phyloP scores from a whole-genome alignment of 2,797 vertebrate genomes.

The Alcedo atthis region DNA sequence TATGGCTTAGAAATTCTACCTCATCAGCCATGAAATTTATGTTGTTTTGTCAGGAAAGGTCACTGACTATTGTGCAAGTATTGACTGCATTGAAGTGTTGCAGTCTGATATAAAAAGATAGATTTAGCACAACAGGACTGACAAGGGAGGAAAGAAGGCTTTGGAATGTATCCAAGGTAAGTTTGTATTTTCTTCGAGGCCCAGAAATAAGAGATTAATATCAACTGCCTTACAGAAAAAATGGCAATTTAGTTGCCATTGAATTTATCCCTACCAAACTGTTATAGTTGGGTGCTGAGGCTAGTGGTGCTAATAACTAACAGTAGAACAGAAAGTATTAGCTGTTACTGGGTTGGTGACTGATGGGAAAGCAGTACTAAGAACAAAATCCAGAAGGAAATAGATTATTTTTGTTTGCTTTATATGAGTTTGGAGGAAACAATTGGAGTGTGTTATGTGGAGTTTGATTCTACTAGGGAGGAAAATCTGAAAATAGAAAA shows the following conservation, averaged over 20 bases:
- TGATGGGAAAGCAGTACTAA: not conserved
- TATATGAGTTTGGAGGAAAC: not conserved
- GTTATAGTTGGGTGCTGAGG: not conserved
- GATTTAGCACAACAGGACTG: not conserved
- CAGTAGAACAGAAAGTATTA: not conserved
- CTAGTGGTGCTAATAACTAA: not conserved
- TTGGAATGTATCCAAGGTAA: not conserved
- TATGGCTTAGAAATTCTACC: not conserved
- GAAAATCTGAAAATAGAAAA: not conserved
- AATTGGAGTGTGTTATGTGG: not conserved
- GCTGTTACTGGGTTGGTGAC: not conserved
- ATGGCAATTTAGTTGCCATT: fast-evolving
- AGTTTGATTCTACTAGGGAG: not conserved
- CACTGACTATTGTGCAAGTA: not conserved
- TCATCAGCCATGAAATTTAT: not conserved
- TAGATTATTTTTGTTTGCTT: fast-evolving
- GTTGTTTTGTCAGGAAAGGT: not conserved
- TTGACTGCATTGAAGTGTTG: not conserved
- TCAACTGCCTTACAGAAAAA: not conserved
- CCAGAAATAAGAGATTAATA: not conserved
- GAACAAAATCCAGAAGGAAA: not conserved
- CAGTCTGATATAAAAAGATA: not conserved
- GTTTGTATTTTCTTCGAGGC: not conserved
- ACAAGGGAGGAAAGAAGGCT: not conserved
- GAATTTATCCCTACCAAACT: not conserved